Evolutionary conservation across 2,113 vertebrate genomes (phyloP), one percentile per base, ranked within the genome.

Genomic region (Zosterops borbonicus): DNA sequence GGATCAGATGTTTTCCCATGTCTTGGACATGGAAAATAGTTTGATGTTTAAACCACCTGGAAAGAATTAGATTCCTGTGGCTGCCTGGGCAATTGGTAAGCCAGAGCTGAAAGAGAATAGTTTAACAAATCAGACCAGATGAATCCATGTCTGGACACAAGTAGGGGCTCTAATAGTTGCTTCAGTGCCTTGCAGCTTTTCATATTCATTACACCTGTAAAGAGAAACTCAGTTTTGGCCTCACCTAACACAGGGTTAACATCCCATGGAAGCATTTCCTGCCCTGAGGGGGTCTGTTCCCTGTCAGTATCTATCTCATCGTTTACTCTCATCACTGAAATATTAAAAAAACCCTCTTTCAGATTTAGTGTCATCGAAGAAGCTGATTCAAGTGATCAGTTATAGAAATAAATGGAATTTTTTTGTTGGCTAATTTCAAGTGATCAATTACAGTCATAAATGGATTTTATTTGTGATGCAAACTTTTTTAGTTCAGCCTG

Each of bases 1-100:
- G 65, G 56, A 89, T 96, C 74, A 49, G 77, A 41, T 91, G 28
- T 68, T 85, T 90, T 75, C 63, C 23, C 42, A 60, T 59, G 29
- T 81, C 56, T 89, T 94, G 73, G 91, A 89, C 35, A 8, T 58
- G 55, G 70, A 65, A 85, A 83, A 49, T 8, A 85, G 53, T 79
- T 91, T 73, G 44, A 63, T 84, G 53, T 71, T 87, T 89, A 78
- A 69, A 83, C 87, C 76, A 94, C 93, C 68, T 94, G 92, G 87
- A 93, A 95, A 47, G 52, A 95, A 92, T 93, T 81, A 90, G 33
- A 71, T 92, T 92, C 79, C 92, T 83, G 67, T 78, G 93, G 56
- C 47, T 93, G 50, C 50, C 59, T 88, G 76, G 71, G 47, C 81
- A 74, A 9, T 44, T 44, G 60, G 56, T 55, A 53, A 83, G 81